Evolutionary conservation across 1,140 invertebrate species (phyloP).

Genomic region (Eupristina koningsbergeri): DNA sequence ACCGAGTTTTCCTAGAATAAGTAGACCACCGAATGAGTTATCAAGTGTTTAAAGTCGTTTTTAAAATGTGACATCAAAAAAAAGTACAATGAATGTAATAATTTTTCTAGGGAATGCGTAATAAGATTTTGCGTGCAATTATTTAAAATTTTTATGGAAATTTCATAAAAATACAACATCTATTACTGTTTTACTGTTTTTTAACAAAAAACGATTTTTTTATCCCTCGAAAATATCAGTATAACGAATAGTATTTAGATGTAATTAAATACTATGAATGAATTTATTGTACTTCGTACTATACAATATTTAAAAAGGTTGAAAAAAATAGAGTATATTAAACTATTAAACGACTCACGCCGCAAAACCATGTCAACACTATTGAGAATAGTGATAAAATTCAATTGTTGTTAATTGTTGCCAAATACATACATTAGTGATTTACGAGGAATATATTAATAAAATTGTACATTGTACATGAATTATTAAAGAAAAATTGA

Average conservation of each 20-base stretch:
- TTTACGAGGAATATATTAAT: constrained; percentile 56
- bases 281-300: constrained; percentile 37
- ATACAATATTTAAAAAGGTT: constrained; percentile 30
- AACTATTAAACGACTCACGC: constrained; percentile 28
- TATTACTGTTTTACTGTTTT: constrained; percentile 36
- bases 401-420: constrained; percentile 73
- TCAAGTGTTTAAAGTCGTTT: constrained; percentile 29
- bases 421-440: constrained; percentile 65
- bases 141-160: constrained; percentile 30
- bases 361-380: constrained; percentile 37
- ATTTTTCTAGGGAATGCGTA: not conserved
- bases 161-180: constrained; percentile 17
- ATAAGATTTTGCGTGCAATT: constrained; percentile 39
- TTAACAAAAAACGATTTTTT: constrained; percentile 41
- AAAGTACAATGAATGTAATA: constrained; percentile 43
- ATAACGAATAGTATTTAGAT: constrained; percentile 18
- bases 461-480: constrained; percentile 35
- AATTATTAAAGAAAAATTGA: constrained; percentile 44
- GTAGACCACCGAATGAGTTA: constrained; percentile 21
- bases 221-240: constrained; percentile 37
- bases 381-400: constrained; percentile 55
- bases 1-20: constrained; percentile 34
- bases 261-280: not conserved
- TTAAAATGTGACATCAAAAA: constrained; percentile 23
- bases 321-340: constrained; percentile 16